Evolutionary conservation across 92 coral and sea anemone species (phyloP), one percentile per base, ranked within the genome.

Genomic region (Umimayanthus kanabou): DNA sequence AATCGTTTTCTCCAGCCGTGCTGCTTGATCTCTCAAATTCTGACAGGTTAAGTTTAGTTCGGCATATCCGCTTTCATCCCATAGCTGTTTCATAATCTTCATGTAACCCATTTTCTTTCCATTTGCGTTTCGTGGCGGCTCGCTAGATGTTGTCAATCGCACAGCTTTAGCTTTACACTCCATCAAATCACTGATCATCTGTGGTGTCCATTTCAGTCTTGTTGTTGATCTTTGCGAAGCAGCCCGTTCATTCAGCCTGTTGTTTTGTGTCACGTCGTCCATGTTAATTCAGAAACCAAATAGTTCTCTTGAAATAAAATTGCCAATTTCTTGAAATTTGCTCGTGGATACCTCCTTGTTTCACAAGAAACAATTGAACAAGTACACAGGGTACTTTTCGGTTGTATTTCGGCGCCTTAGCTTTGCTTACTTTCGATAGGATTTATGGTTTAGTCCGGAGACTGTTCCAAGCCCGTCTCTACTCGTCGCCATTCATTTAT

Each of bases 11-110:
- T 90, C 92, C 73, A 87, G 47, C 53, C 81, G 79, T 43, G 91
- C 92, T 22, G 90, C 93, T 81, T 90, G 93, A 80, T 90, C 93
- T 82, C 93, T 70, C 65, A 87, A 61, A 82, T 90, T 87, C 69
- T 90, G 88, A 77, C 93, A 75, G 50, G 88, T 64, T 81, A 87
- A 57, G 43, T 78, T 87, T 30, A 90, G 76, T 37, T 90, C 76
- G 81, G 37, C 77, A 70, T 80, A 61, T 81, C 88, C 89, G 70
- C 55, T 47, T 40, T 82, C 76, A 26, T 89, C 91, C 89, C 84
- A 89, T 28, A 89, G 88, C 65, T 89, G 90, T 84, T 88, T 88
- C 84, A 88, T 88, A 8, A 83, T 73, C 75, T 49, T 33, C 89
- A 84, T 88, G 69, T 85, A 89, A 45, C 91, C 88, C 53, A 85